These are phyloP conservation scores for Podocnemis expansa DNA, from an alignment of 2,113 vertebrate genomes.

Conservation along the genomic window DNA sequence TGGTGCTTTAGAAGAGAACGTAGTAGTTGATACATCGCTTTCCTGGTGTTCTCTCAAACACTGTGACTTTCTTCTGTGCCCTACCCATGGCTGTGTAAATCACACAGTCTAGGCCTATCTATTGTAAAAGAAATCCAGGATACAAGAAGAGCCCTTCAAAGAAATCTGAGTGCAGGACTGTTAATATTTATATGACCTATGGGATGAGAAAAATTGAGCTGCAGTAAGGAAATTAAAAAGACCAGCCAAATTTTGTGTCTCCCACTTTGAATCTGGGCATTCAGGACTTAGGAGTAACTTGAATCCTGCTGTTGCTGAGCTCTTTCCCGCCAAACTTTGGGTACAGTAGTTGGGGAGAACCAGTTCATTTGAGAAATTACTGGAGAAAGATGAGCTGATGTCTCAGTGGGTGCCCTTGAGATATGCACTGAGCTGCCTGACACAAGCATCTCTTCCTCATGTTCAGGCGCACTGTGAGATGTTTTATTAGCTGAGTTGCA, in stretches of 20 bases:
- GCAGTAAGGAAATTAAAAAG: not conserved
- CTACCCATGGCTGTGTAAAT: not conserved
- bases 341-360: not conserved
- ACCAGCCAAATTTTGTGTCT: not conserved
- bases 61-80: not conserved
- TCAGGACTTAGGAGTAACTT: not conserved
- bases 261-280: not conserved
- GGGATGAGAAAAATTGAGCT: not conserved
- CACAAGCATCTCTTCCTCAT: not conserved
- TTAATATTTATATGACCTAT: not conserved
- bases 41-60: not conserved
- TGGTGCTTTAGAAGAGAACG: not conserved
- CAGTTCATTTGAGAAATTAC: not conserved
- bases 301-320: not conserved
- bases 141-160: not conserved
- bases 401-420: accelerated
- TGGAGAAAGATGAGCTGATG: not conserved
- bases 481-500: not conserved
- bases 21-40: not conserved
- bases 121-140: not conserved
- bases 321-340: not conserved
- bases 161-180: not conserved
- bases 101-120: not conserved
- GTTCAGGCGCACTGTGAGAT: not conserved
- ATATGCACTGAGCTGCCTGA: not conserved